Evolutionary conservation across 35 echinoderm and acorn worm species (phyloP).

Genomic region (Amphiura filiformis): DNA sequence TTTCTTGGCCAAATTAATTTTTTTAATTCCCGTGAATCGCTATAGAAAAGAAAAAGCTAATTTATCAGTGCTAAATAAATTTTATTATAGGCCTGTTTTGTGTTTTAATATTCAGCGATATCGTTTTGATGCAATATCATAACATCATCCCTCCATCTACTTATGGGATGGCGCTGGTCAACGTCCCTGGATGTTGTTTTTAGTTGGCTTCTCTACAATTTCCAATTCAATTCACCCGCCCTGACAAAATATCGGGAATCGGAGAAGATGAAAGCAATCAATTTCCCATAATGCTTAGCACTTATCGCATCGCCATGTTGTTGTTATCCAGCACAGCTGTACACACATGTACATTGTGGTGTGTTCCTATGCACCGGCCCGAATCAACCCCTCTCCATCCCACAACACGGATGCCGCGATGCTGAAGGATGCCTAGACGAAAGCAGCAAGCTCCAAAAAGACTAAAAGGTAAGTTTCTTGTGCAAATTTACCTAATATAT

Average conservation of each 20-base stretch:
- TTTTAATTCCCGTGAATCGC: too few relatives aligned
- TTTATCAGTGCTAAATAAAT: too few relatives aligned
- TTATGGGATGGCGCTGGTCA: background rate
- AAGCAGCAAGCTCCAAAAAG: conserved; percentile 68
- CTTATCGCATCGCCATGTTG: conserved; percentile 12
- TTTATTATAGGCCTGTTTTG: too few relatives aligned
- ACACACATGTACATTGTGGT: background rate
- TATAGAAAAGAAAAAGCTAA: too few relatives aligned
- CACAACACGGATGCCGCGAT: background rate
- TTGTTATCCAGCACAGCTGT: conserved; percentile 47
- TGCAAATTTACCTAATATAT: conserved; percentile 27
- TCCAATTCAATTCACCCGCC: background rate
- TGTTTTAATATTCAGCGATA: too few relatives aligned
- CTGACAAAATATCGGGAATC: background rate
- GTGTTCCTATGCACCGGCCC: background rate
- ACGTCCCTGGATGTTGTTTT: background rate
- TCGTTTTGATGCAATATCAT: too few relatives aligned
- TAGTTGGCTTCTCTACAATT: background rate
- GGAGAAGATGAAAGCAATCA: background rate
- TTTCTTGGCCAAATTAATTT: too few relatives aligned
- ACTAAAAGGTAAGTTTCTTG: conserved; percentile 61
- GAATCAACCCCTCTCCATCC: conserved; percentile 1
- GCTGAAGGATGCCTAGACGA: conserved; percentile 45
- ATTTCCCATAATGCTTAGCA: background rate
- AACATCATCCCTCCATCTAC: background rate